Conservation (phyloP, 2,113 vertebrate genomes). For the Sula dactylatra region DNA sequence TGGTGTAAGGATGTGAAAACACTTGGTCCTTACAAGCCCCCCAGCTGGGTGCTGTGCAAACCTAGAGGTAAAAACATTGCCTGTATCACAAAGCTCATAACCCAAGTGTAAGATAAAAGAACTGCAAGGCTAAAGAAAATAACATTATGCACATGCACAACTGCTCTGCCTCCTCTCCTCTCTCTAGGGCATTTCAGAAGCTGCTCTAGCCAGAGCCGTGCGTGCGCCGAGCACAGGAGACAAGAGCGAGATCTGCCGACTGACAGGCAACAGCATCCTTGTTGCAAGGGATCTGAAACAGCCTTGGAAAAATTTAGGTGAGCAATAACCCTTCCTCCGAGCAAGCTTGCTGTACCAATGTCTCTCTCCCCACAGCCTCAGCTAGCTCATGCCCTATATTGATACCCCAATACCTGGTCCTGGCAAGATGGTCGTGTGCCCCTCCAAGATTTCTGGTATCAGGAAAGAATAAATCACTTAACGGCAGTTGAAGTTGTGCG, state of each 20-base stretch:
- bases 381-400: not conserved
- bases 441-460: not conserved
- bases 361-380: not conserved
- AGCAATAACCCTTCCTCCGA: not conserved
- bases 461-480: not conserved
- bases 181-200: not conserved
- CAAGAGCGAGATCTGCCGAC: not conserved
- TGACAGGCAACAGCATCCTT: not conserved
- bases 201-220: not conserved
- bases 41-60: not conserved
- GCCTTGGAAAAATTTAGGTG: not conserved
- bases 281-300: not conserved
- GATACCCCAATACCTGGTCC: not conserved
- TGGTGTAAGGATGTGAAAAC: not conserved
- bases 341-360: not conserved
- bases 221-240: rapidly evolving
- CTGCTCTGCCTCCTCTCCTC: not conserved
- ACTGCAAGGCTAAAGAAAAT: not conserved
- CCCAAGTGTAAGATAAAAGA: not conserved
- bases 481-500: not conserved
- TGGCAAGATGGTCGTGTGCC: not conserved
- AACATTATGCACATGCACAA: rapidly evolving
- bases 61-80: not conserved
- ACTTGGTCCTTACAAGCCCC: not conserved
- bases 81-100: not conserved